Evolutionary conservation across 2,113 vertebrate species (phyloP), one percentile per base, ranked within the genome.

Genomic region (Oncorhynchus mykiss): DNA sequence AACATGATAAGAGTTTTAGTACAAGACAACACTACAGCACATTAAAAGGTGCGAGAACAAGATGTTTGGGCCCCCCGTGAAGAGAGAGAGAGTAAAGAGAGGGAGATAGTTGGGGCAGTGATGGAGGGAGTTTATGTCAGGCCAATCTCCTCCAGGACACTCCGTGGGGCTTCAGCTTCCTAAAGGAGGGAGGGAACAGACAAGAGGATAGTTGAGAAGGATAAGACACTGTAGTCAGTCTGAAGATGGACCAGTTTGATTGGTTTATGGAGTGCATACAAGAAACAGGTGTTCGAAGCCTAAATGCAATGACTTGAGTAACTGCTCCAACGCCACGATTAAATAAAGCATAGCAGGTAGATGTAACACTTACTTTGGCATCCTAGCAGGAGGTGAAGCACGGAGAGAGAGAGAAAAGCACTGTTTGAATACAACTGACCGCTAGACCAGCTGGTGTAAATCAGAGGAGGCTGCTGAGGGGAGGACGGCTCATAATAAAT

Each of bases 121-220:
- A 9, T 24, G 48, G 24, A 2, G n/a, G 11, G 90, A 89, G 67
- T 83, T 92, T 96, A 99, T 97, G 97, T 99, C 93, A 99, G 94
- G 27, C 97, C 97, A 86, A 98, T 98, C 90, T 99, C 97, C 93
- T 99, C 97, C 90, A 98, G 94, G 80, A 98, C 97, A 80, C 97
- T 98, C 91, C 96, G 96, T 84, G 97, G 97, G 73, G 97, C 96
- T 90, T 99, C 97, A 7, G 97, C 97, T 95, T 99, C 97, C 97
- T 99, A 93, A 0, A 84, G 89, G 88, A 79, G 92, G 60, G 91
- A 91, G 91, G 75, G 2, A 71, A 3, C 78, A 27, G 51, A 16
- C 2, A 64, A 48, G 2, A 60, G 24, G 12, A 25, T 1, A 45
- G n/a, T 1, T 18, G 64, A 24, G 34, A 74, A 7, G 39, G 27